A percentile compares a stretch with the other conserved stretches of the same genome.
phyloP scores from a whole-genome alignment of 2,113 vertebrate genomes.

The Oreochromis aureus region DNA sequence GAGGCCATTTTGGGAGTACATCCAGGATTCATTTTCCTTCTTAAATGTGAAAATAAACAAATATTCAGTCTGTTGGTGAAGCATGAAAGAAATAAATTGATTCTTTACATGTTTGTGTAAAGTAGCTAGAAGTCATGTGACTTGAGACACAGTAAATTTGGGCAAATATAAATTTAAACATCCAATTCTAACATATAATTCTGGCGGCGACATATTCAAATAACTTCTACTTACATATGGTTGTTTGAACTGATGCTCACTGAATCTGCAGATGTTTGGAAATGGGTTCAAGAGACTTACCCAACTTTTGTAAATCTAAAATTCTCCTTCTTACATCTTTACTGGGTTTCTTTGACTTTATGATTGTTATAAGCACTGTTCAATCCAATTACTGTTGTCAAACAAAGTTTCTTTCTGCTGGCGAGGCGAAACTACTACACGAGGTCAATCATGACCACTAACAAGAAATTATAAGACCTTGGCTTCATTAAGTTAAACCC shows the following conservation, averaged over 20 bases:
- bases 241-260: not conserved
- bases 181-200: not conserved
- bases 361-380: not conserved
- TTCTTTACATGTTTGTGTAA: not conserved
- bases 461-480: not conserved
- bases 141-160: not conserved
- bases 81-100: not conserved
- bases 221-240: not conserved
- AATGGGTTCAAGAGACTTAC: not conserved
- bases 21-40: not conserved
- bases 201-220: not conserved
- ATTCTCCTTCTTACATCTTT: not conserved
- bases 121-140: not conserved
- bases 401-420: not conserved
- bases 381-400: not conserved
- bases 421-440: not conserved
- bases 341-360: not conserved
- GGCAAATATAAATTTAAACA: not conserved
- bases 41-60: not conserved
- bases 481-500: not conserved
- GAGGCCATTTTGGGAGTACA: accelerated
- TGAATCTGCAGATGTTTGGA: not conserved
- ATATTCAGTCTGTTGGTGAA: not conserved
- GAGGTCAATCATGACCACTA: not conserved
- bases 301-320: not conserved